Conservation (phyloP, 2,113 vertebrate genomes). For the Tachycineta bicolor region DNA sequence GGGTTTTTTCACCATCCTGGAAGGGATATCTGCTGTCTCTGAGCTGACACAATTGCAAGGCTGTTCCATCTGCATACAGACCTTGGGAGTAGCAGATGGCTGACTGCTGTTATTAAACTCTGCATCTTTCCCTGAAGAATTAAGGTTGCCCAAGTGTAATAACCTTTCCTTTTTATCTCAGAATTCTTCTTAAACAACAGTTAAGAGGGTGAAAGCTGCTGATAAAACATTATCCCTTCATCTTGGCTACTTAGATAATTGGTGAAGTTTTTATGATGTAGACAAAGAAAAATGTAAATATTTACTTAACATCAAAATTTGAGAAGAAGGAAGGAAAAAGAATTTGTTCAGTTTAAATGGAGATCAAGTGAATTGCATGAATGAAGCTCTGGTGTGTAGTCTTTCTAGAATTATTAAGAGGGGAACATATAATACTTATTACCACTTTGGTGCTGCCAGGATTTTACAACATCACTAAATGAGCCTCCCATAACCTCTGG, state of each 20-base stretch:
- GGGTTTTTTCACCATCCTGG: neutral
- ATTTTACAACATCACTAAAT: slow-evolving; percentile 27
- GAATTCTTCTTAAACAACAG: neutral
- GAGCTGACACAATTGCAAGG: neutral
- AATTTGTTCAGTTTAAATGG: neutral
- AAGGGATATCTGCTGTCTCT: neutral
- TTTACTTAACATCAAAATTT: neutral
- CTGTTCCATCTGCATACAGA: slow-evolving; percentile 28
- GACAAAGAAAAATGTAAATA: neutral
- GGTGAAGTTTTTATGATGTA: neutral
- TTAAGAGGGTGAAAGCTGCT: neutral
- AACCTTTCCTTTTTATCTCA: slow-evolving; percentile 35
- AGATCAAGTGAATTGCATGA: neutral
- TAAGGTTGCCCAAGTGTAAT: slow-evolving; percentile 41
- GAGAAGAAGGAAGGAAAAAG: neutral
- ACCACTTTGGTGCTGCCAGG: neutral
- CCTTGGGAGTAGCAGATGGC: slow-evolving; percentile 23
- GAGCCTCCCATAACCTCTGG: neutral
- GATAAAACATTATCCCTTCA: neutral
- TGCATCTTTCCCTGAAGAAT: slow-evolving; percentile 39
- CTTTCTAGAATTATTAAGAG: neutral
- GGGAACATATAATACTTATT: neutral
- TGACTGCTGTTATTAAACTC: slow-evolving; percentile 36
- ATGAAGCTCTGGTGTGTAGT: neutral
- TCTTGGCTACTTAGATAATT: neutral